Evolutionary conservation across 2,113 vertebrate genomes (phyloP).

Genomic region (Epinephelus lanceolatus): DNA sequence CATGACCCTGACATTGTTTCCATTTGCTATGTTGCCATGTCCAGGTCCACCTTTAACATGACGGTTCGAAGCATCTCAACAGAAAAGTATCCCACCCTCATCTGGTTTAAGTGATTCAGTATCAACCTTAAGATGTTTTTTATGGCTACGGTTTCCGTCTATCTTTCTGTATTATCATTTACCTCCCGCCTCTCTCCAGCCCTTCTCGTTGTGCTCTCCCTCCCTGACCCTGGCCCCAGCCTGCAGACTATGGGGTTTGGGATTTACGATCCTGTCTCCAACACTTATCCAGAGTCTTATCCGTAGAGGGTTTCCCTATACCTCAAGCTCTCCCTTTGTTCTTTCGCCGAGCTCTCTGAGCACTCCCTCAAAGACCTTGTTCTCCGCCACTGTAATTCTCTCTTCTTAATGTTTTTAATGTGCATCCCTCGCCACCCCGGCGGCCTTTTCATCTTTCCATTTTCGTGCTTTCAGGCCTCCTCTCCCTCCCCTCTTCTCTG

Average conservation of each 20-base stretch:
- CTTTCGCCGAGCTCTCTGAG: conserved; percentile 50
- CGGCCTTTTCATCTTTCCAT: conserved; percentile 79
- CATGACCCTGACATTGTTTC: conserved; percentile 48
- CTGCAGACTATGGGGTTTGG: conserved; percentile 55
- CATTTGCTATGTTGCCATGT: conserved; percentile 56
- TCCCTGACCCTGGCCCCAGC: conserved; percentile 70
- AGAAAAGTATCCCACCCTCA: conserved; percentile 32
- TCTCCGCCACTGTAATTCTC: conserved; percentile 76
- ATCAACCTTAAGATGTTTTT: conserved; percentile 59
- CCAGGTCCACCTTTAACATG: conserved; percentile 2
- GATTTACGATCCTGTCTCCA: conserved; percentile 73
- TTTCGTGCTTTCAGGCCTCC: conserved; percentile 54
- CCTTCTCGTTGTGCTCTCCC: conserved; percentile 50
- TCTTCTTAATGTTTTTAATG: conserved; percentile 78
- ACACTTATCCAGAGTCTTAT: conserved; percentile 70
- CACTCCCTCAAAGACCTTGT: conserved; percentile 74
- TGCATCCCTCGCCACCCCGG: conserved; percentile 64
- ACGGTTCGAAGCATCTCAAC: conserved; percentile 6
- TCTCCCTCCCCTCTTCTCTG: conserved; percentile 30
- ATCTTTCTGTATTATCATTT: conserved; percentile 66
- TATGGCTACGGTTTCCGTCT: conserved; percentile 59
- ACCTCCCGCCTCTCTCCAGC: conserved; percentile 56
- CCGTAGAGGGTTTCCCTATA: conserved; percentile 55
- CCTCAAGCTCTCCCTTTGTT: conserved; percentile 74
- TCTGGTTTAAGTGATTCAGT: conserved; percentile 63